phyloP scores from a whole-genome alignment of 2,888 invertebrate species.

The Rambutsinella grinnellia region DNA sequence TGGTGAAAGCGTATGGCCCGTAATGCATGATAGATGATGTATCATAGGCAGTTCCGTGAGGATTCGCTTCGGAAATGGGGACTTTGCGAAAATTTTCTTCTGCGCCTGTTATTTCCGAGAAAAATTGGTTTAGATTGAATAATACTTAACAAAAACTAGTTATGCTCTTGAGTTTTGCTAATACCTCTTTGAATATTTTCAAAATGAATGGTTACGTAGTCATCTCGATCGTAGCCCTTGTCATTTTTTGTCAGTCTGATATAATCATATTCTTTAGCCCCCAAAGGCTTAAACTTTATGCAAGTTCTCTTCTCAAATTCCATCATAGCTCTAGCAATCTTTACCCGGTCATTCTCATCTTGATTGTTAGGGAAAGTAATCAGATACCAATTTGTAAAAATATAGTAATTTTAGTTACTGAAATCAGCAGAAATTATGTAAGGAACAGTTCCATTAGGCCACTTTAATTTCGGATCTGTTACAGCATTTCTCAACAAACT shows the following conservation, averaged over 20 bases:
- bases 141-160: neutral
- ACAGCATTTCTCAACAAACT: constrained; percentile 67
- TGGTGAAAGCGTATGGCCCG: constrained; percentile 69
- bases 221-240: constrained; percentile 71
- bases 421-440: constrained; percentile 68
- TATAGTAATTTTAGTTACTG: constrained; percentile 58
- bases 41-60: constrained; percentile 68
- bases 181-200: constrained; percentile 66
- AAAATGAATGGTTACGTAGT: constrained; percentile 68
- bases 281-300: constrained; percentile 67
- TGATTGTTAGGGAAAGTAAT: constrained; percentile 20
- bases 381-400: neutral
- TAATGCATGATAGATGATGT: constrained; percentile 69
- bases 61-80: constrained; percentile 66
- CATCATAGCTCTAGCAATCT: constrained; percentile 70
- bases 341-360: constrained; percentile 67
- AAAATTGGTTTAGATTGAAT: neutral
- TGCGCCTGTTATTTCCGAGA: constrained; percentile 65
- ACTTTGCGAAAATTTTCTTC: constrained; percentile 68
- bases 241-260: constrained; percentile 69
- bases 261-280: constrained; percentile 5
- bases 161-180: neutral
- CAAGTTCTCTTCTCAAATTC: constrained; percentile 70
- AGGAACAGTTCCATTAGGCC: constrained; percentile 67
- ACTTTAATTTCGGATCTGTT: constrained; percentile 62